Evolutionary conservation across 2,113 vertebrate species (phyloP).

Genomic region (Salminus brasiliensis): DNA sequence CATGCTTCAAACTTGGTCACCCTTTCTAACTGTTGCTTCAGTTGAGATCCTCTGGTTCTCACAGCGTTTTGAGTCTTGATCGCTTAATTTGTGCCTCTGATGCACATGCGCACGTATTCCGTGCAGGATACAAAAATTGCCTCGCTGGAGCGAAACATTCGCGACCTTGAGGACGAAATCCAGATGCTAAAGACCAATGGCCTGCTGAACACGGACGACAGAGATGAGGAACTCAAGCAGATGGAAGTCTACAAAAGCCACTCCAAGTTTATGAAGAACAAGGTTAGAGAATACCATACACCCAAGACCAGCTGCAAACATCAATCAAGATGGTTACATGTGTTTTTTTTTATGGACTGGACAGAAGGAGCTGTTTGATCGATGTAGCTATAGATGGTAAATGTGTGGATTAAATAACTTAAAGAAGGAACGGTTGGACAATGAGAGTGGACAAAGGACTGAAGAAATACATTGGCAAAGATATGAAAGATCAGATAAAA

Average conservation of each 20-base stretch:
- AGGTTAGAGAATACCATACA: slow-evolving; percentile 78
- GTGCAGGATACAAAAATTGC: slow-evolving; percentile 96
- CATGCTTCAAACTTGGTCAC: background rate
- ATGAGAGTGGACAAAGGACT: background rate
- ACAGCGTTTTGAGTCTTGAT: background rate
- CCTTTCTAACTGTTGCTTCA: background rate
- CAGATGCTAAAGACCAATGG: slow-evolving; percentile 97
- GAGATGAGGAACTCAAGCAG: slow-evolving; percentile 95
- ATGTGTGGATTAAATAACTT: background rate
- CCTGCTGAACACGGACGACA: slow-evolving; percentile 86
- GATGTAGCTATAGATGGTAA: background rate
- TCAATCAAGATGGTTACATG: background rate
- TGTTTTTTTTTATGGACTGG: background rate
- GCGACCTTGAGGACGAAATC: slow-evolving; percentile 98
- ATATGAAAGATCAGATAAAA: background rate
- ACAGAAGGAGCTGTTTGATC: background rate
- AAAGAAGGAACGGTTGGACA: background rate
- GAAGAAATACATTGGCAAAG: background rate
- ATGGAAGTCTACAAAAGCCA: slow-evolving; percentile 99
- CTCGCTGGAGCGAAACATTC: slow-evolving; percentile 94
- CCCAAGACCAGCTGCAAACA: slow-evolving; percentile 6
- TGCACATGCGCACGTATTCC: slow-evolving; percentile 58
- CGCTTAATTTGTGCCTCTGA: background rate
- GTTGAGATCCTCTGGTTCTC: background rate
- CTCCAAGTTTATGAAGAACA: slow-evolving; percentile 98